phyloP scores from a whole-genome alignment of 2,113 vertebrate species.

The Cyprinodon tularosa region DNA sequence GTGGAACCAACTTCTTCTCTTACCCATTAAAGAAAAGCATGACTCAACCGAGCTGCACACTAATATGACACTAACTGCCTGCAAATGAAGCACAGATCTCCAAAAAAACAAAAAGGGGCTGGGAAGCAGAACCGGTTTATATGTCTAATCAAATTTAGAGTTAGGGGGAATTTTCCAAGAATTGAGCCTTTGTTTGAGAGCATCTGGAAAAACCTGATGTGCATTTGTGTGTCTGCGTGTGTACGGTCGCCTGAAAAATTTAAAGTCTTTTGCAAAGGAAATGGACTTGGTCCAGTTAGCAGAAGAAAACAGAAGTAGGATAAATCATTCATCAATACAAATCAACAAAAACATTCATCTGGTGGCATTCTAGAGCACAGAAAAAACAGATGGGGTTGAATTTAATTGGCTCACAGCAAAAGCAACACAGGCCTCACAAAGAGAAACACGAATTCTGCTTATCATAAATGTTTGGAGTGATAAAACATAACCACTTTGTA shows the following conservation, averaged over 20 bases:
- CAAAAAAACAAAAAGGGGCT: constrained; percentile 17
- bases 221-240: constrained; percentile 38
- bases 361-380: constrained; percentile 22
- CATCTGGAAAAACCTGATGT: constrained; percentile 61
- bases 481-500: constrained; percentile 26
- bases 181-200: constrained; percentile 55
- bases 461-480: constrained; percentile 41
- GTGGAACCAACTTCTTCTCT: constrained; percentile 8
- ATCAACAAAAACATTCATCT: constrained; percentile 40
- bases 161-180: constrained; percentile 51
- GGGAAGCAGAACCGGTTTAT: constrained; percentile 38
- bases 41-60: constrained; percentile 18
- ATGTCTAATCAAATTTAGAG: constrained; percentile 53
- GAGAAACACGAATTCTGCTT: constrained; percentile 19
- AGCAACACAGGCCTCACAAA: constrained; percentile 54
- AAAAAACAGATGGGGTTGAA: constrained; percentile 40
- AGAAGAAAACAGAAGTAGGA: constrained; percentile 4
- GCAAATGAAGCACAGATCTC: constrained; percentile 13
- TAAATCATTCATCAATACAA: constrained; percentile 45
- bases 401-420: constrained; percentile 4
- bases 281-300: constrained; percentile 36
- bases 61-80: constrained; percentile 30
- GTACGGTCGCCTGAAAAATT: constrained; percentile 28
- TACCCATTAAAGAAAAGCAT: constrained; percentile 12
- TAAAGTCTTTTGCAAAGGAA: constrained; percentile 35